A percentile compares a stretch with the other conserved stretches of the same genome.
Evolutionary conservation across 2,113 vertebrate species (phyloP).

Genomic region (Smithornis capensis): DNA sequence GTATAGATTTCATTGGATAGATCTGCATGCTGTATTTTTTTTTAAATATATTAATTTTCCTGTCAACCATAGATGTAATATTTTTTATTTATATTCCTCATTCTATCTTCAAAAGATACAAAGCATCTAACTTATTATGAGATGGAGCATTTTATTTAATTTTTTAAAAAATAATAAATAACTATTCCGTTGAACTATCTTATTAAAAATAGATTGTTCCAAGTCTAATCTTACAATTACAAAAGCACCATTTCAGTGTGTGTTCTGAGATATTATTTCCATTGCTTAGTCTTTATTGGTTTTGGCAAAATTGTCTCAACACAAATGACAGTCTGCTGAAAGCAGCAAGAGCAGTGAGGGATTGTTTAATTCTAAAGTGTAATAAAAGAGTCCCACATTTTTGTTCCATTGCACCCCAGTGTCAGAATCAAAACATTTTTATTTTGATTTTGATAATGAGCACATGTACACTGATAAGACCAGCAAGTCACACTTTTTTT

Average conservation of each 20-base stretch:
- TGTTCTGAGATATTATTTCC: neutral
- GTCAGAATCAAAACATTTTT: neutral
- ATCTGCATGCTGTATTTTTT: neutral
- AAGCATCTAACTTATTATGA: neutral
- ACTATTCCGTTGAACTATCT: neutral
- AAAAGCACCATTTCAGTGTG: neutral
- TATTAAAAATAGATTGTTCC: neutral
- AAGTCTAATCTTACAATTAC: neutral
- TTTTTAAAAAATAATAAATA: neutral
- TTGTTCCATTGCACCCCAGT: neutral
- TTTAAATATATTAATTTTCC: neutral
- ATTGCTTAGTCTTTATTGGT: neutral
- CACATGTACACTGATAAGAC: neutral
- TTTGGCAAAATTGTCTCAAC: neutral
- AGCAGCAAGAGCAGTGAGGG: neutral
- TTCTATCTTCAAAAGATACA: neutral
- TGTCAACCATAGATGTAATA: neutral
- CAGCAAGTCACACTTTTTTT: neutral
- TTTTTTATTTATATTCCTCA: neutral
- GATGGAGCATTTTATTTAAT: rapidly evolving
- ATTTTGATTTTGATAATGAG: neutral
- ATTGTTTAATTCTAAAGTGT: neutral
- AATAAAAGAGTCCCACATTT: neutral
- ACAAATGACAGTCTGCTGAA: neutral
- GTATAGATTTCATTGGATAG: neutral